A percentile compares a stretch with the other conserved stretches of the same genome.
phyloP scores from a whole-genome alignment of 2,888 invertebrate species.

The Metellina segmentata region DNA sequence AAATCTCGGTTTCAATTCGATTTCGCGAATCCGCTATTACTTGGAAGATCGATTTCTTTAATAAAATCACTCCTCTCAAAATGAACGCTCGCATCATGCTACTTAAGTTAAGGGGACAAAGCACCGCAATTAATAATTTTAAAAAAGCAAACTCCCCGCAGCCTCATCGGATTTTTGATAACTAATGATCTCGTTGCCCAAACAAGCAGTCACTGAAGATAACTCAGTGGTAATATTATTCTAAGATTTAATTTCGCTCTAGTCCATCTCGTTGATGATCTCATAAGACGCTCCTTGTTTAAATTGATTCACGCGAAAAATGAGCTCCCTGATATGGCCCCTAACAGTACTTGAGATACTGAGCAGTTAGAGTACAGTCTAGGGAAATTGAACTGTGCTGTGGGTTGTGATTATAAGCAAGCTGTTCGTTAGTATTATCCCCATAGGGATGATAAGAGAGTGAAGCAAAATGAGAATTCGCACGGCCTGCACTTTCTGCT shows the following conservation, averaged over 20 bases:
- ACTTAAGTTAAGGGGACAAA: neutral
- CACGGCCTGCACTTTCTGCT: too few relatives aligned
- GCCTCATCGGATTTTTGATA: conserved; percentile 16
- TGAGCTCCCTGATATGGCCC: too few relatives aligned
- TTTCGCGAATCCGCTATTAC: too few relatives aligned
- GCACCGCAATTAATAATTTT: neutral
- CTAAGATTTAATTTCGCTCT: conserved; percentile 51
- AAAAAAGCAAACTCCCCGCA: neutral
- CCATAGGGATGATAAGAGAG: too few relatives aligned
- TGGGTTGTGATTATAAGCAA: neutral
- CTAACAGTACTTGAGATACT: neutral
- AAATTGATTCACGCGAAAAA: conserved; percentile 47
- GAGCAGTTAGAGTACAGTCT: neutral
- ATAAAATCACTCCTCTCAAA: neutral
- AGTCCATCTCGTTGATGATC: conserved; percentile 8
- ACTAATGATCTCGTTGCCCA: conserved; percentile 41
- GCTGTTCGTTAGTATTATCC: too few relatives aligned
- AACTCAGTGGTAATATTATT: conserved; percentile 29
- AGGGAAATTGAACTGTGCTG: neutral
- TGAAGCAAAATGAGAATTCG: too few relatives aligned
- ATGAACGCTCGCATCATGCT: neutral
- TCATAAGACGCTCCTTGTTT: neutral
- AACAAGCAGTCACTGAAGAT: conserved; percentile 29
- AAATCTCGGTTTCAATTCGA: too few relatives aligned
- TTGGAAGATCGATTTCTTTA: neutral